Evolutionary conservation across 2,888 invertebrate species (phyloP).

Genomic region (Cacoxenus indagator): DNA sequence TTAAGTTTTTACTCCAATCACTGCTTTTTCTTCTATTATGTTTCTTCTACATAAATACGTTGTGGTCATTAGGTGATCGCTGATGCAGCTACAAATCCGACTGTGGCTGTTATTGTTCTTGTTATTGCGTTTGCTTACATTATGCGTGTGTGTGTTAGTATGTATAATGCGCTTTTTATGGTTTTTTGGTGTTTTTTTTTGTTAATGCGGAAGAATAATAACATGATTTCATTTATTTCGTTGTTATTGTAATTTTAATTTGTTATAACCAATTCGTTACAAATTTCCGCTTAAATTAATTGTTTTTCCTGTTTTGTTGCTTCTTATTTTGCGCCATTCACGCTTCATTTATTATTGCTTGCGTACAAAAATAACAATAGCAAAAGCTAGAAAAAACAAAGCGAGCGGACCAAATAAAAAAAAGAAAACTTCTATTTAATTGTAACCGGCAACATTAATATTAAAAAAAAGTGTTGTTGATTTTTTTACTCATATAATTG

Average conservation of each 20-base stretch:
- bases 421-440: too few relatives aligned
- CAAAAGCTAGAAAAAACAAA: too few relatives aligned
- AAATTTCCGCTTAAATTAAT: too few relatives aligned
- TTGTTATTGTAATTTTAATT: not conserved
- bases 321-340: not conserved
- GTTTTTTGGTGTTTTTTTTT: not conserved
- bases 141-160: not conserved
- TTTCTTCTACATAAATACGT: too few relatives aligned
- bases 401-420: too few relatives aligned
- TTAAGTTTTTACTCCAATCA: slow-evolving; percentile 14
- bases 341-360: not conserved
- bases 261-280: not conserved
- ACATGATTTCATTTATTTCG: slow-evolving; percentile 9
- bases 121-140: not conserved
- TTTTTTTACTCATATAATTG: too few relatives aligned
- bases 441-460: too few relatives aligned
- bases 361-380: too few relatives aligned
- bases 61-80: too few relatives aligned
- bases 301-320: not conserved
- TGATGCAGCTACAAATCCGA: too few relatives aligned
- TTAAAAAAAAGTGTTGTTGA: too few relatives aligned
- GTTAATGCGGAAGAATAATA: slow-evolving; percentile 10
- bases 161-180: not conserved
- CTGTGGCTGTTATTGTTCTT: slow-evolving; percentile 2
- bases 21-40: slow-evolving; percentile 17